Conservation (phyloP, 2,888 invertebrate genomes). For the Pammene fasciana region DNA sequence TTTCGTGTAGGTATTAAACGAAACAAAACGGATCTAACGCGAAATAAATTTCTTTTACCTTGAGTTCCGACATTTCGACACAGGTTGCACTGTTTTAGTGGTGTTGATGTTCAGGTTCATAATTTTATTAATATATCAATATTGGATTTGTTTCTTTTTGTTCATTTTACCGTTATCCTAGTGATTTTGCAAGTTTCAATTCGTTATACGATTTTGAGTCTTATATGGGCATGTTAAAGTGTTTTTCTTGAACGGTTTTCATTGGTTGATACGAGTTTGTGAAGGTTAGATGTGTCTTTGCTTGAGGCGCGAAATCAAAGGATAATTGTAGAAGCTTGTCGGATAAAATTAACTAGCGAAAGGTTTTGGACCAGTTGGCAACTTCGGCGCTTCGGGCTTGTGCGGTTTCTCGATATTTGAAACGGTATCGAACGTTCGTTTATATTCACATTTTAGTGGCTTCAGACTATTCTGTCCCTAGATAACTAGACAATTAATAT, state of each 20-base stretch:
- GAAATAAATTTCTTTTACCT: too few relatives aligned
- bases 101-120: too few relatives aligned
- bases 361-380: conserved; percentile 40
- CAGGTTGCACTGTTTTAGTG: too few relatives aligned
- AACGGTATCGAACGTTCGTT: neutral
- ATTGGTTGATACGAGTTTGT: neutral
- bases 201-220: neutral
- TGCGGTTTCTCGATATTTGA: conserved; percentile 21
- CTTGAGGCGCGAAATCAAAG: conserved; percentile 67
- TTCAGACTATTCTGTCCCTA: neutral
- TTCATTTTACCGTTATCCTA: neutral
- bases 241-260: neutral
- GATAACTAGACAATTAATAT: neutral
- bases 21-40: too few relatives aligned
- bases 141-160: neutral
- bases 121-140: too few relatives aligned
- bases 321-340: conserved; percentile 68
- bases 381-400: conserved; percentile 11
- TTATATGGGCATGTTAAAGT: neutral
- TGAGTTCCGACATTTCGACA: too few relatives aligned
- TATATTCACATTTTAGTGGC: conserved; percentile 10
- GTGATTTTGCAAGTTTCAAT: conserved; percentile 2
- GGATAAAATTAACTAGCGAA: conserved; percentile 61
- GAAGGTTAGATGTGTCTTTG: conserved; percentile 38
- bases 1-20: too few relatives aligned